Conservation (phyloP, 1,140 invertebrate species). For the Delia radicum region DNA sequence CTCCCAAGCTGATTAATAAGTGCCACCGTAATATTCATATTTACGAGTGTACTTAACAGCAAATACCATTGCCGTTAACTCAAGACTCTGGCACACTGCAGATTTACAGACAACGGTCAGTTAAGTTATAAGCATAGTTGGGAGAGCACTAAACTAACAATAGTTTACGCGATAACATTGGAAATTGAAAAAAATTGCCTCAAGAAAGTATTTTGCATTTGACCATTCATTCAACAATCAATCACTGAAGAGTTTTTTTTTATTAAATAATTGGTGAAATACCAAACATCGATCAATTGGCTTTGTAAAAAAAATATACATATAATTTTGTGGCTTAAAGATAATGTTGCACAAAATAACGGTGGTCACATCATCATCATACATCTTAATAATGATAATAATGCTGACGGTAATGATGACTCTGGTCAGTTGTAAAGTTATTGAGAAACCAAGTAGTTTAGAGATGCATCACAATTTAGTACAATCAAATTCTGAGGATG, state of each 20-base stretch:
- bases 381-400: neutral
- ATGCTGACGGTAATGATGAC: neutral
- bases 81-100: neutral
- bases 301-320: neutral
- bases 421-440: neutral
- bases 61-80: neutral
- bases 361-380: neutral
- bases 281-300: neutral
- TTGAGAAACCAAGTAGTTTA: neutral
- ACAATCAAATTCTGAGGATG: neutral
- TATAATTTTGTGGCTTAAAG: neutral
- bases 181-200: neutral
- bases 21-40: too few relatives aligned
- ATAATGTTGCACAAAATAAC: neutral
- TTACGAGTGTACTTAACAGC: too few relatives aligned
- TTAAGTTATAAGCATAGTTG: conserved; percentile 4
- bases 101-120: neutral
- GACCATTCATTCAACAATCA: conserved; percentile 4
- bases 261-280: neutral
- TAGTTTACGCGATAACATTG: neutral
- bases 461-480: neutral
- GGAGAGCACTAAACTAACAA: conserved; percentile 2
- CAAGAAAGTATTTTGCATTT: neutral
- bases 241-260: too few relatives aligned
- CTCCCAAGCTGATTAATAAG: too few relatives aligned